Evolutionary conservation across 2,888 invertebrate species (phyloP), one percentile per base, ranked within the genome.

Genomic region (Camponotus fellah): DNA sequence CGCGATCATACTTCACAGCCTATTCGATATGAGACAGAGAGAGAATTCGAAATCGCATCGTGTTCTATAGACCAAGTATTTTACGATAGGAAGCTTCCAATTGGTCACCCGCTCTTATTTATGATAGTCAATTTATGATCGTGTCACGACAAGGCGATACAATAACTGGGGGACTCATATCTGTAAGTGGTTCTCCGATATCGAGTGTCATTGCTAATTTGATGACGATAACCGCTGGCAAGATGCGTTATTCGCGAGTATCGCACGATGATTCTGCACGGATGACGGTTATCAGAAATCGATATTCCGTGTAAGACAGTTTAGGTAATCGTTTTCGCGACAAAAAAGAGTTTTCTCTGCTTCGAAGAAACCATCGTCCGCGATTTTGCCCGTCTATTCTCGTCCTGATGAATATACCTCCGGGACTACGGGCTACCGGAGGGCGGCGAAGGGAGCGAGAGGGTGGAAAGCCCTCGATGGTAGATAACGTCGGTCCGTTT

Each of bases 401-500:
- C 88, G 83, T 87, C 86, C 86, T 86, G 91, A 91, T 90, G 91
- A 91, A 91, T 91, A 91, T 92, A 91, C 90, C 88, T 89, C 60
- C 37, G 83, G 85, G 87, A 84, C 46, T 17, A 75, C 83, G 68
- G 62, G 58, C 21, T 62, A 49, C 34, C 40, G 49, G 58, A 49
- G 65, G 68, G 69, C 49, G 65, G 65, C 69, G 85, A 82, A 64
- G 75, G 83, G 86, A 74, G 58, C 82, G 77, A 69, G 46, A 68
- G 75, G 87, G 77, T 68, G 86, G 83, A 89, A 89, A 90, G 92
- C 91, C 74, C 83, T 71, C 77, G 91, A 91, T 92, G 90, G 81
- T 86, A 90, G 89, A 90, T 92, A 92, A 90, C 92, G 92, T 88
- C 90, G 88, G 89, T 89, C 87, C 91, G 91, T 91, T 91, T 91